These are phyloP conservation scores for Mycogona germanica DNA, from an alignment of 2,888 invertebrate genomes.

Conservation along the genomic window DNA sequence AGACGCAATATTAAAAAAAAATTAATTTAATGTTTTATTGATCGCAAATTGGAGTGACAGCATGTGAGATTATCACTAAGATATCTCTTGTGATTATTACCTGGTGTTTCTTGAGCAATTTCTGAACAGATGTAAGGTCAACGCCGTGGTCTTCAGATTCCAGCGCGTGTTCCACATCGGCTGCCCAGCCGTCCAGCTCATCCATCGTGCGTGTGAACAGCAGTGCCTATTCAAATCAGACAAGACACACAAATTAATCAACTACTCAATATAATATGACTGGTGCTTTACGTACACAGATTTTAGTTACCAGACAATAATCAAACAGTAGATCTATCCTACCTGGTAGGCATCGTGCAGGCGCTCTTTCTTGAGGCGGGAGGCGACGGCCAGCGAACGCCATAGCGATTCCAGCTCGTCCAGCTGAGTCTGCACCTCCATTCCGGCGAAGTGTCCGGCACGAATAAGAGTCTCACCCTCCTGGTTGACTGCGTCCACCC, in stretches of 20 bases:
- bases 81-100: conserved; percentile 25
- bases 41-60: no score
- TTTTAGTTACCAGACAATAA: no score
- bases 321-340: not conserved
- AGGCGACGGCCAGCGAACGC: conserved; percentile 69
- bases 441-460: conserved; percentile 73
- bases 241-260: no score
- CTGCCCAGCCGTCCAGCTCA: conserved; percentile 88
- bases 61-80: no score
- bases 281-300: no score
- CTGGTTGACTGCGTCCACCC: conserved; percentile 64
- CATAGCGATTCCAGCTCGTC: conserved; percentile 77
- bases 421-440: conserved; percentile 68
- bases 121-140: conserved; percentile 73
- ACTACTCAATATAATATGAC: no score
- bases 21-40: no score
- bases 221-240: conserved; percentile 47
- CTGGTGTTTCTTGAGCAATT: conserved; percentile 48
- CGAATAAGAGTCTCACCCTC: conserved; percentile 42
- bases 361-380: conserved; percentile 67
- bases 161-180: conserved; percentile 67
- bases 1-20: no score
- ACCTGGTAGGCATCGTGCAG: conserved; percentile 72
- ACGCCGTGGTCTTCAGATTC: conserved; percentile 68
- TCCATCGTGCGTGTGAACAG: conserved; percentile 78